Conservation (phyloP, 2,113 vertebrate genomes). For the Argyrosomus japonicus region DNA sequence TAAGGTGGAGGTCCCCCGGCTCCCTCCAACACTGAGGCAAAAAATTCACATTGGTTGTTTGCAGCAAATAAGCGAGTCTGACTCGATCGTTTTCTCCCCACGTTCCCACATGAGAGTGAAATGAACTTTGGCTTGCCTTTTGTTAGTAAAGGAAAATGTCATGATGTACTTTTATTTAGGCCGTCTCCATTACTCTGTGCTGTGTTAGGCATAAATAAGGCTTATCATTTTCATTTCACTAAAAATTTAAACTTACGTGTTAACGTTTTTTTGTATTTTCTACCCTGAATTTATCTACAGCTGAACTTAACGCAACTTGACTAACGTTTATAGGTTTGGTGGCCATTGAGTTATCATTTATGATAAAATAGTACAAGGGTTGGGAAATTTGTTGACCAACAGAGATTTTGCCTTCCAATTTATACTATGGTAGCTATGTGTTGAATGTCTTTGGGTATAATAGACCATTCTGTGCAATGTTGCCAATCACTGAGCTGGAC, state of each 20-base stretch:
- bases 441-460: no score
- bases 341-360: no score
- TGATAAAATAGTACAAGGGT: no score
- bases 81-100: slow-evolving; percentile 23
- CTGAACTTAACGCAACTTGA: neutral
- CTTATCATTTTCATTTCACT: neutral
- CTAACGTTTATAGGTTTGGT: no score
- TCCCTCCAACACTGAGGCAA: neutral
- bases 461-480: no score
- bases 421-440: no score
- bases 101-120: slow-evolving; percentile 1
- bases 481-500: neutral
- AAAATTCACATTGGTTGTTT: slow-evolving; percentile 44
- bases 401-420: no score
- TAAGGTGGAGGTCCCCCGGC: slow-evolving; percentile 42
- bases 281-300: neutral
- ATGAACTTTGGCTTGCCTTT: slow-evolving; percentile 6
- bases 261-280: no score
- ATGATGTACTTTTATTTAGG: neutral
- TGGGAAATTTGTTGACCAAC: no score
- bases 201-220: neutral
- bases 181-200: neutral
- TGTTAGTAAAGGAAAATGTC: neutral
- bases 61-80: slow-evolving; percentile 37
- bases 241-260: neutral